Percentiles rank a stretch among this genome's conserved stretches.
Evolutionary conservation across 2,888 invertebrate species (phyloP).

Genomic region (Malthinus seriepunctatus): DNA sequence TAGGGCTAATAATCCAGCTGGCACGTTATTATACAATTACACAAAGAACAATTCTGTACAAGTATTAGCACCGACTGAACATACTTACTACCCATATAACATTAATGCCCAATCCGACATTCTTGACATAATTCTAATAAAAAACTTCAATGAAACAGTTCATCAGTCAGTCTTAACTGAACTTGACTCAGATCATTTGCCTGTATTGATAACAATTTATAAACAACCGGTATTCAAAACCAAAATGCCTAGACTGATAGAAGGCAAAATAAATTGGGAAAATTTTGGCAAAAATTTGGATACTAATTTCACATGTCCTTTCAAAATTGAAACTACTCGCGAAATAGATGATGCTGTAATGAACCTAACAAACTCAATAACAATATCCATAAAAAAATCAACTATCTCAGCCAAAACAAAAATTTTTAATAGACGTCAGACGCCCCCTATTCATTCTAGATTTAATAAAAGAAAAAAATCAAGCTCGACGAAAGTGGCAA

Average conservation of each 20-base stretch:
- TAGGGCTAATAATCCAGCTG: not conserved
- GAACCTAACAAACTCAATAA: not conserved
- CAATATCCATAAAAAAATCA: not conserved
- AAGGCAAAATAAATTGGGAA: not conserved
- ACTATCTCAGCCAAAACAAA: not conserved
- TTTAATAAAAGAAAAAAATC: conserved; percentile 5
- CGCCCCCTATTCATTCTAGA: not conserved
- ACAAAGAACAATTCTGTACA: not conserved
- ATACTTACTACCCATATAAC: not conserved
- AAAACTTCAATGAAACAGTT: not conserved
- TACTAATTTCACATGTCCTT: too few relatives aligned
- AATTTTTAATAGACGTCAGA: not conserved
- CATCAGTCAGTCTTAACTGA: not conserved
- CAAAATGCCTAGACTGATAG: not conserved
- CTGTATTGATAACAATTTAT: not conserved
- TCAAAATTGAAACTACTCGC: too few relatives aligned
- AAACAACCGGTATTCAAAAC: not conserved
- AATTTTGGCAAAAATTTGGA: not conserved
- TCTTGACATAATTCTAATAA: not conserved
- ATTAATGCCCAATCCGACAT: not conserved
- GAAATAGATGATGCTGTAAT: too few relatives aligned
- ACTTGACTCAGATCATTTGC: conserved; percentile 1
- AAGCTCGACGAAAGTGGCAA: not conserved
- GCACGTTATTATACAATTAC: not conserved
- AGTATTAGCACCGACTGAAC: not conserved